These are phyloP conservation scores for Drosophila kanapiae DNA, from an alignment of 1,140 invertebrate species.

Conservation along the genomic window DNA sequence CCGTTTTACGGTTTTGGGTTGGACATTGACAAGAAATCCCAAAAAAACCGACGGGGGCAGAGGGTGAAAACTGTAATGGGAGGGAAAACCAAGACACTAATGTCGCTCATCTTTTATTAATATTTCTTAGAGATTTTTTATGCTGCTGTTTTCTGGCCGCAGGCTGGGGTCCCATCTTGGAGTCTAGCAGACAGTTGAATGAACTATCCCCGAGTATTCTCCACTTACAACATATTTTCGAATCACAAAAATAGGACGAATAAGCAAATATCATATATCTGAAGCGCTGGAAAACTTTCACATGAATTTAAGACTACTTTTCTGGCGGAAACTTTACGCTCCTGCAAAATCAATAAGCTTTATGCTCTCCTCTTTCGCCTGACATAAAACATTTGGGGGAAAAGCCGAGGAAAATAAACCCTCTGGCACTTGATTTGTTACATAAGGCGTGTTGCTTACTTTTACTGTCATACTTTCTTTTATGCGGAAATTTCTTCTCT, in stretches of 20 bases:
- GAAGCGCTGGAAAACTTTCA: constrained; percentile 2
- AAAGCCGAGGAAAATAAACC: constrained; percentile 41
- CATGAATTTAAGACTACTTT: constrained; percentile 16
- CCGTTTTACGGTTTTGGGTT: constrained; percentile 77
- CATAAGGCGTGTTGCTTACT: constrained; percentile 62
- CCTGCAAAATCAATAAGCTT: constrained; percentile 33
- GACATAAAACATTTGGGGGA: constrained; percentile 47
- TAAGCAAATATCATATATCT: constrained; percentile 16
- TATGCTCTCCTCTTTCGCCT: neutral
- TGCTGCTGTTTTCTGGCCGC: constrained; percentile 49
- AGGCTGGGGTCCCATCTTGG: constrained; percentile 23
- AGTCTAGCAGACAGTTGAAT: constrained; percentile 52
- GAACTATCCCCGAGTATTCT: constrained; percentile 8
- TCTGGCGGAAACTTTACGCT: neutral
- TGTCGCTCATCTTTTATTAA: constrained; percentile 83
- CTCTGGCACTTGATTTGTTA: constrained; percentile 60
- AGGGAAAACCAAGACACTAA: constrained; percentile 66
- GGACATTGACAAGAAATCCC: constrained; percentile 58
- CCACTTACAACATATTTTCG: neutral
- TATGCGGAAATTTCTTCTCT: constrained; percentile 36
- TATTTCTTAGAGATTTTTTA: constrained; percentile 80
- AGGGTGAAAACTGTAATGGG: constrained; percentile 37
- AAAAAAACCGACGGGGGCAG: constrained; percentile 5
- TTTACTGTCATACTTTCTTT: constrained; percentile 62
- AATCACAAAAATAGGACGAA: constrained; percentile 3